Evolutionary conservation across 2,797 vertebrate genomes (phyloP).

Genomic region (Steatocranus sp.): DNA sequence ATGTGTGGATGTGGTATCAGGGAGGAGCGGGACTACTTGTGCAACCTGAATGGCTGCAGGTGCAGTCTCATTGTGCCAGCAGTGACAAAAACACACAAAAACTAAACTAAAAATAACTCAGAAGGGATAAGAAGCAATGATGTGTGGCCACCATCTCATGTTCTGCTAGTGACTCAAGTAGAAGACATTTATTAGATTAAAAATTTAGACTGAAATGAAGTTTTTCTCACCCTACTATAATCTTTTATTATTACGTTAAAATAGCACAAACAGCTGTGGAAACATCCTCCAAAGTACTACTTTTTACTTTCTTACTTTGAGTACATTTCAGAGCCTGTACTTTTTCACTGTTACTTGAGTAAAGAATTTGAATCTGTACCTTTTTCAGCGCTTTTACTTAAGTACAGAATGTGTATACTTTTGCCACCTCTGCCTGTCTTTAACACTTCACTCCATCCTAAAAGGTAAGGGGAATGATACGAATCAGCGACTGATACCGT

Average conservation of each 20-base stretch:
- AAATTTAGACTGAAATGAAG: background rate
- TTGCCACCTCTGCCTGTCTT: background rate
- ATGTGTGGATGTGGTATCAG: background rate
- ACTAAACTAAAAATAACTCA: background rate
- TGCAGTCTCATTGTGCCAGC: background rate
- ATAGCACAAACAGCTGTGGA: no score
- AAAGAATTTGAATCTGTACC: no score
- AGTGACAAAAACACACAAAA: background rate
- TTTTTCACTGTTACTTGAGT: no score
- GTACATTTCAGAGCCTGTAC: no score
- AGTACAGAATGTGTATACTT: no score
- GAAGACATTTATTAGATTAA: background rate
- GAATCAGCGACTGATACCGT: background rate
- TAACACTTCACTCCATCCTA: background rate
- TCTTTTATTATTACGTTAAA: no score
- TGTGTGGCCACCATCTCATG: background rate
- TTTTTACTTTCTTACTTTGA: background rate
- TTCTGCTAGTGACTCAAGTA: background rate
- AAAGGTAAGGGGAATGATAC: rapidly evolving
- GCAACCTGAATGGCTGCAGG: background rate
- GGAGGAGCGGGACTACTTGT: background rate
- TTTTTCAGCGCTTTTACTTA: no score
- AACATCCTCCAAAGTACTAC: no score
- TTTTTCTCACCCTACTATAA: background rate
- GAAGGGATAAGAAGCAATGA: background rate